Evolutionary conservation across 2,113 vertebrate genomes (phyloP).

Genomic region (Dissostichus mawsoni): DNA sequence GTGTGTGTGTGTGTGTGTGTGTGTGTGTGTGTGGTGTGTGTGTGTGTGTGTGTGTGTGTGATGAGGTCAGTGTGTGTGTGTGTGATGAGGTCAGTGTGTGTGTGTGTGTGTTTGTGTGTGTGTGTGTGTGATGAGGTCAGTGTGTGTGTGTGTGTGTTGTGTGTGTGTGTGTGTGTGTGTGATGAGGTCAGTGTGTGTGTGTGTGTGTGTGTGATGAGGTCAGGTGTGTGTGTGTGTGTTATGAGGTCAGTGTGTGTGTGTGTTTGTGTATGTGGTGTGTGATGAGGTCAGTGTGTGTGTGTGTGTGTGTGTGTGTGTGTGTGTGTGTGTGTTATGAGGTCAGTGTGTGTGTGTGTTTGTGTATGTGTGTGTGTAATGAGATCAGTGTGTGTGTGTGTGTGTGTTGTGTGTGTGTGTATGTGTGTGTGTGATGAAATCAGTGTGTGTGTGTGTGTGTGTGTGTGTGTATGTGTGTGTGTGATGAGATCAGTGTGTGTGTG

Average conservation of each 20-base stretch:
- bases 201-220: too few relatives aligned
- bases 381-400: conserved; percentile 37
- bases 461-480: conserved; percentile 5
- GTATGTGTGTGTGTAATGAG: conserved; percentile 21
- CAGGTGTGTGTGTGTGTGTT: neutral
- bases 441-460: conserved; percentile 19
- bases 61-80: neutral
- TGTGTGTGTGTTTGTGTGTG: conserved; percentile 1
- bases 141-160: conserved; percentile 35
- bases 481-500: neutral
- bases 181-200: too few relatives aligned
- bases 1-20: conserved; percentile 15
- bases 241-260: neutral
- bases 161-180: conserved; percentile 1
- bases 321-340: conserved; percentile 5
- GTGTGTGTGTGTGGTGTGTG: conserved; percentile 34
- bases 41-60: conserved; percentile 26
- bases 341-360: conserved; percentile 31
- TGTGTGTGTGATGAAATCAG: neutral
- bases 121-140: neutral
- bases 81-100: conserved; percentile 6
- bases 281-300: neutral
- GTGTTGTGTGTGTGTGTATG: conserved; percentile 23
- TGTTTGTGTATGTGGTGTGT: conserved; percentile 7
- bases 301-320: conserved; percentile 19